A percentile compares a stretch with the other conserved stretches of the same genome.
These are phyloP conservation scores for Strix occidentalis DNA, from an alignment of 2,797 vertebrate genomes.

Conservation along the genomic window DNA sequence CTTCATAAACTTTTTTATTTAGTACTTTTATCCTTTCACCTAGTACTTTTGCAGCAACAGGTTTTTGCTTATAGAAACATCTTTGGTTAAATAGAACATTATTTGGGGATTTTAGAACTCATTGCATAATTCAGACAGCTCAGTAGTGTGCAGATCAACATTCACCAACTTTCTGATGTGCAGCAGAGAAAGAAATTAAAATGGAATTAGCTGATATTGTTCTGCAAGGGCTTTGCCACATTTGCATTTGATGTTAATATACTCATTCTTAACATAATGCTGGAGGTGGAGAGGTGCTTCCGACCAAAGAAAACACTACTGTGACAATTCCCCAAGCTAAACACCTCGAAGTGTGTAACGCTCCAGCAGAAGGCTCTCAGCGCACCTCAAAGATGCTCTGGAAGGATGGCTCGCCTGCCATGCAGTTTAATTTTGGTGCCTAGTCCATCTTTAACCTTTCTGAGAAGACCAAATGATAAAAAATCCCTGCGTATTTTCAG, in stretches of 20 bases:
- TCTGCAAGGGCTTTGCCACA: not conserved
- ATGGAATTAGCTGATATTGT: not conserved
- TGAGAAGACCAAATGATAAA: not conserved
- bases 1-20: not conserved
- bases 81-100: not conserved
- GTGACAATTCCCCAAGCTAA: not conserved
- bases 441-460: not conserved
- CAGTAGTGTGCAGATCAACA: accelerated
- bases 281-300: not conserved
- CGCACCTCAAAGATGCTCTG: not conserved
- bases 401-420: not conserved
- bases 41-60: not conserved
- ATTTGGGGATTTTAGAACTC: not conserved
- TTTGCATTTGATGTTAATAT: not conserved
- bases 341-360: not conserved
- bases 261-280: not conserved
- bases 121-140: not conserved
- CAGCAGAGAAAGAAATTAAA: not conserved
- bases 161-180: not conserved
- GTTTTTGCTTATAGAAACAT: not conserved
- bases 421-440: not conserved
- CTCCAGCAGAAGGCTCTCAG: not conserved
- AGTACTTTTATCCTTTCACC: not conserved
- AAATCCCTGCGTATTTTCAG: not conserved
- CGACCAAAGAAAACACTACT: not conserved